Conservation (phyloP, 1,140 invertebrate genomes). For the Aphidius gifuensis region DNA sequence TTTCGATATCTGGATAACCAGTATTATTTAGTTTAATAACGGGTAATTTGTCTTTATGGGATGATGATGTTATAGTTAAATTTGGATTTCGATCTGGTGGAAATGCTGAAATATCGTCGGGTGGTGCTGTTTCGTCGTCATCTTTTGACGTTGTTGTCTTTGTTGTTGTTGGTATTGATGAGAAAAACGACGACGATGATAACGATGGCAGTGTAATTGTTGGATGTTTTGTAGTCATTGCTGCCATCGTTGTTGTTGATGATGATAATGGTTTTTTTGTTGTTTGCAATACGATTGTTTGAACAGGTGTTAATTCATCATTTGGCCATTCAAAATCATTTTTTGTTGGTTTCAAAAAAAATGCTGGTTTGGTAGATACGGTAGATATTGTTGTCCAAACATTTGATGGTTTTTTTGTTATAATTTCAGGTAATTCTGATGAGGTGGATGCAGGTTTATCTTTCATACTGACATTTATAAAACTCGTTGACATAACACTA, state of each 20-base stretch:
- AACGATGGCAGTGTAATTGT: constrained; percentile 56
- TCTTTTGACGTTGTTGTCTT: constrained; percentile 29
- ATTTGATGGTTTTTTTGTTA: constrained; percentile 38
- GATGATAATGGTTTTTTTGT: constrained; percentile 22
- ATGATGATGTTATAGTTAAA: constrained; percentile 61
- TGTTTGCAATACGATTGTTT: constrained; percentile 35
- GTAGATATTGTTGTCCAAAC: constrained; percentile 44
- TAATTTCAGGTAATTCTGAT: not conserved
- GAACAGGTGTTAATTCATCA: constrained; percentile 25
- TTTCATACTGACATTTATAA: constrained; percentile 49
- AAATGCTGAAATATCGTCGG: constrained; percentile 74
- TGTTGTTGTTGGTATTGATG: constrained; percentile 21
- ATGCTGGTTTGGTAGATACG: constrained; percentile 41
- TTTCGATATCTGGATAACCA: constrained; percentile 52
- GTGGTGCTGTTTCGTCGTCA: constrained; percentile 57
- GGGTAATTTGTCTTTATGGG: constrained; percentile 45
- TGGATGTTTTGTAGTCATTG: constrained; percentile 35
- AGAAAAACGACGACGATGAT: constrained; percentile 13
- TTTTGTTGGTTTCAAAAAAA: constrained; percentile 39
- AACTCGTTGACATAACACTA: constrained; percentile 49
- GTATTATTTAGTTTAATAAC: constrained; percentile 59
- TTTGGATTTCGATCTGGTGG: constrained; percentile 80
- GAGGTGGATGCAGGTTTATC: constrained; percentile 35
- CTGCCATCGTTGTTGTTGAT: constrained; percentile 14
- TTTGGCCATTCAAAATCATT: constrained; percentile 24